These are phyloP conservation scores for Lingula anatina DNA, from an alignment of 2,888 invertebrate species.

Conservation along the genomic window DNA sequence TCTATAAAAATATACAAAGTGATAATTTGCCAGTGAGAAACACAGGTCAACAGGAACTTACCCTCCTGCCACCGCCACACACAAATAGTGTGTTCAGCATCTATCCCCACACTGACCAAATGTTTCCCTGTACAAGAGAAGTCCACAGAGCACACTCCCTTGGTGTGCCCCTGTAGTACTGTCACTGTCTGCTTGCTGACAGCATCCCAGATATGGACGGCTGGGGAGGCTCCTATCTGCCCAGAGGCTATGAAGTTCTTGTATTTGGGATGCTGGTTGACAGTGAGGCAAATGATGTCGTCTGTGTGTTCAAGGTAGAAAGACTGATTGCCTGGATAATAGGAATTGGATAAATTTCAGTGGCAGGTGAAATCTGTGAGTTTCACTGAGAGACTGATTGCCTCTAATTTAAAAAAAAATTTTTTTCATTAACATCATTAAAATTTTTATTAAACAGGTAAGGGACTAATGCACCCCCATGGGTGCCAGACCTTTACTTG, in stretches of 20 bases:
- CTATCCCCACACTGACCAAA: slow-evolving; percentile 46
- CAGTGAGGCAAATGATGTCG: slow-evolving; percentile 50
- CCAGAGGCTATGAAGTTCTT: slow-evolving; percentile 49
- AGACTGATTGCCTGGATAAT: slow-evolving; percentile 40
- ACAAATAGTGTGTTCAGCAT: slow-evolving; percentile 39
- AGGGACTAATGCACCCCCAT: not conserved
- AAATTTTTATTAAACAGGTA: not conserved
- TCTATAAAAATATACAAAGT: no score
- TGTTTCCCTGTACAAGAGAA: slow-evolving; percentile 52
- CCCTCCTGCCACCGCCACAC: slow-evolving; percentile 54
- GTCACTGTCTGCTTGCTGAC: slow-evolving; percentile 44
- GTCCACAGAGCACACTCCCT: slow-evolving; percentile 48
- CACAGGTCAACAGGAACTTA: no score
- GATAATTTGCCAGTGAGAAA: no score
- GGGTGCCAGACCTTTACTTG: no score
- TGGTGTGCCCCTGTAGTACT: slow-evolving; percentile 38
- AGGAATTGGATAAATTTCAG: no score
- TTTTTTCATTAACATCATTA: no score
- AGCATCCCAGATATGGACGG: slow-evolving; percentile 49
- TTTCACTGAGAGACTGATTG: no score
- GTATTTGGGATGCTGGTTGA: slow-evolving; percentile 49
- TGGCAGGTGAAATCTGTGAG: no score
- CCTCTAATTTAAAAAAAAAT: no score
- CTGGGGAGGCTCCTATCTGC: slow-evolving; percentile 48
- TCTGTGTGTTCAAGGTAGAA: slow-evolving; percentile 52